These are phyloP conservation scores for Centroberyx gerrardi DNA, from an alignment of 2,797 vertebrate genomes.

Conservation along the genomic window DNA sequence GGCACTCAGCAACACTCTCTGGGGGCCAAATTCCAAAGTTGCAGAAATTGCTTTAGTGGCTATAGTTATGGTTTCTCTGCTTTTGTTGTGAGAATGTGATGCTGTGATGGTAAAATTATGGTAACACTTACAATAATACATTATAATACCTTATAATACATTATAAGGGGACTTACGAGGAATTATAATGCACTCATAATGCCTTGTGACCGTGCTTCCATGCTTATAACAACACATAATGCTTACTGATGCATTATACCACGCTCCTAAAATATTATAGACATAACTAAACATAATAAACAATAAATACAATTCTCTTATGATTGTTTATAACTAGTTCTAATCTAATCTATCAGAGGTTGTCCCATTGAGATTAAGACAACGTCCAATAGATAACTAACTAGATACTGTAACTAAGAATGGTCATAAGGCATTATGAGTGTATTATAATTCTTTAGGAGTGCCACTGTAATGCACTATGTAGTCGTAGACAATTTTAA, in stretches of 20 bases:
- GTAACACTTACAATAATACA: too few relatives aligned
- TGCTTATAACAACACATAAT: too few relatives aligned
- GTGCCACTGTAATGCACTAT: slow-evolving; percentile 9
- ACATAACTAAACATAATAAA: not conserved
- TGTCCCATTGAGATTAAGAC: slow-evolving; percentile 12
- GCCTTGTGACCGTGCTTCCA: too few relatives aligned
- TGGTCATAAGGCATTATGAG: too few relatives aligned
- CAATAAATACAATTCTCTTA: not conserved
- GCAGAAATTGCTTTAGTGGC: not conserved
- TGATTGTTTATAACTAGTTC: not conserved
- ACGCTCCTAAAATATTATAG: too few relatives aligned
- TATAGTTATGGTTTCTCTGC: not conserved
- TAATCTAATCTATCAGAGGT: not conserved
- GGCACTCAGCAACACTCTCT: slow-evolving; percentile 14
- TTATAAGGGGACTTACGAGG: too few relatives aligned
- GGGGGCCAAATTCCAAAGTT: not conserved
- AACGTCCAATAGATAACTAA: slow-evolving; percentile 13
- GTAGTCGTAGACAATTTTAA: slow-evolving; percentile 20
- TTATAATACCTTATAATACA: too few relatives aligned
- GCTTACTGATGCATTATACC: too few relatives aligned
- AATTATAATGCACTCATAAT: too few relatives aligned
- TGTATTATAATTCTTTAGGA: too few relatives aligned
- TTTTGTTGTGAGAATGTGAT: not conserved
- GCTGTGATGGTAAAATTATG: not conserved
- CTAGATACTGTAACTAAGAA: not conserved